Base-by-base conservation (phyloP, 2,888 invertebrate species). In the Pseudococcus viburni region DNA sequence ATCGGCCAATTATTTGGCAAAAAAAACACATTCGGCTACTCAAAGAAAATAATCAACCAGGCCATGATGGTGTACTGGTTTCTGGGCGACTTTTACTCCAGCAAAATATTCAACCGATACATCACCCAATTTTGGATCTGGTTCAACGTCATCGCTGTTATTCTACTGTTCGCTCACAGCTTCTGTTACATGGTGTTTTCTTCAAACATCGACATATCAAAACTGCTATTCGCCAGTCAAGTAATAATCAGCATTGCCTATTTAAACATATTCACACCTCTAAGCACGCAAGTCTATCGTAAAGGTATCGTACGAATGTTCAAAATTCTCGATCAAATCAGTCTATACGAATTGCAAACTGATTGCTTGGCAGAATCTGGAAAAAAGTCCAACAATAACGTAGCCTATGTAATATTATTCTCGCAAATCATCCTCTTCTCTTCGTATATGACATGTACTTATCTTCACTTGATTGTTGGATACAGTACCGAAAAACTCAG, bases 41-140 rank as follows among this genome's bases (percentile, higher is more conserved):
- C 73, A 17, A 73, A 73, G 73, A 73, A 8, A 12, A 73, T 73
- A 33, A 73, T 73, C 15, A 73, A 73, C 8, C 73, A 73, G 17
- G 73, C 33, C 73, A 17, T 19, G 73, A 33, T 73, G 73, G 17
- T 73, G 17, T 73, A 33, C 73, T 73, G 73, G 73, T 73, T 73
- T 15, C 17, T 73, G 33, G 73, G 73, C 39, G 73, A 73, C 15
- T 73, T 73, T 33, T 73, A 73, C 33, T 0, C 26, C 15, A 17
- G n/a, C 1, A 73, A 73, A 15, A 73, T 73, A 26, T 33, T 73
- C 73, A 33, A 73, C 17, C 26, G 73, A 33, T 73, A 0, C 4
- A 33, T 73, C 0, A 73, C 73, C 3, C 1, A 12, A 33, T 73
- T 73, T 33, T 73, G 73, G 73, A 15, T 73, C 11, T 26, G 17